These are phyloP conservation scores for Andinoacara biseriatus DNA, from an alignment of 2,113 vertebrate species.

Conservation along the genomic window DNA sequence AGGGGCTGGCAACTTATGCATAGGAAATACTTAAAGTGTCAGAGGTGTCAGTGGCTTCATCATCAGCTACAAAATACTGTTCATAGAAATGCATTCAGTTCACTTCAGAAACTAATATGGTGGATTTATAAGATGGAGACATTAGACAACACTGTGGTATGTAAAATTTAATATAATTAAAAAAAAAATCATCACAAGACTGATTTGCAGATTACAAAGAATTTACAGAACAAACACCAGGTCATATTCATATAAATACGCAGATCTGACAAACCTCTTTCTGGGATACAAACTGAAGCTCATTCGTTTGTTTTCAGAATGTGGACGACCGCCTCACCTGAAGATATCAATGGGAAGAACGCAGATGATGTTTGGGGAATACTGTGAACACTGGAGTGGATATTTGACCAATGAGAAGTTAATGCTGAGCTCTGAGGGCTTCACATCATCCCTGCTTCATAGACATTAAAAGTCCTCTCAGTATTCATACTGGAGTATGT, in stretches of 20 bases:
- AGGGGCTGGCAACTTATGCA: no score
- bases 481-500: neutral
- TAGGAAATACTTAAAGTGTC: no score
- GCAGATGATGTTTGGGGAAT: neutral
- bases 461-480: neutral
- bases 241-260: neutral
- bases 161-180: slow-evolving; percentile 1
- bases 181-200: neutral
- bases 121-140: no score
- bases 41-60: no score
- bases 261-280: neutral
- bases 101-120: no score
- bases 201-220: neutral
- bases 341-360: neutral
- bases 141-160: neutral
- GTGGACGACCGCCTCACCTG: neutral
- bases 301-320: neutral
- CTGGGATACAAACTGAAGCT: neutral
- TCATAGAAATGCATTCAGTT: no score
- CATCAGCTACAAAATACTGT: no score
- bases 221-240: neutral
- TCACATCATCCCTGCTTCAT: neutral
- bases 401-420: neutral
- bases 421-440: neutral
- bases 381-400: neutral